phyloP scores from a whole-genome alignment of 2,797 vertebrate species.

The Lepilemur ruficaudatus region DNA sequence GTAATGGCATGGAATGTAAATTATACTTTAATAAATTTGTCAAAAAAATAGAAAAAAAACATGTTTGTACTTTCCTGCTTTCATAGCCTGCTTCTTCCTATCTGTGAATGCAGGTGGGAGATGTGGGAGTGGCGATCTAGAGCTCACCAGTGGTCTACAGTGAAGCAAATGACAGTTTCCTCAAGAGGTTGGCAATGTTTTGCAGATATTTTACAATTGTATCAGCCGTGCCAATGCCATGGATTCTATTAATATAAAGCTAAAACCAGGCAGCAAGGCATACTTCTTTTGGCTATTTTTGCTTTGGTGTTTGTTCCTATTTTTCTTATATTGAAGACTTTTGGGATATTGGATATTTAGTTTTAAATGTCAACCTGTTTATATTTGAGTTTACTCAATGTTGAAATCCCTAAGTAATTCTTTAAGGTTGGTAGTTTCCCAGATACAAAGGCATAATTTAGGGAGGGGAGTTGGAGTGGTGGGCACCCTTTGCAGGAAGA shows the following conservation, averaged over 20 bases:
- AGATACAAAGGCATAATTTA: neutral
- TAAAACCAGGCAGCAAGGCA: neutral
- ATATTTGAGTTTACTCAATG: neutral
- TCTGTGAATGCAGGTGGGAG: neutral
- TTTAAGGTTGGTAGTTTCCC: neutral
- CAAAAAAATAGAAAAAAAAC: neutral
- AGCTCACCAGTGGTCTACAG: neutral
- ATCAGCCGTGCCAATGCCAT: neutral
- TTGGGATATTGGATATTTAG: neutral
- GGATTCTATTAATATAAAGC: neutral
- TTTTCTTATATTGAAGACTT: neutral
- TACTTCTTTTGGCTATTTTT: neutral
- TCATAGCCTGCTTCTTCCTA: neutral
- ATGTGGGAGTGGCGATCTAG: neutral
- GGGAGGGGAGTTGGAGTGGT: no score
- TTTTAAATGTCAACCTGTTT: slow-evolving; percentile 15
- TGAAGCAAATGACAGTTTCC: neutral
- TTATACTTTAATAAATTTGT: no score
- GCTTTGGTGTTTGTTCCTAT: neutral
- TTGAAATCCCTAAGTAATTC: neutral
- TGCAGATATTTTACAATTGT: neutral
- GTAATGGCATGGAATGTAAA: no score
- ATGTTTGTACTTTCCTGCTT: neutral
- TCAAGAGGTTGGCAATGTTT: neutral
- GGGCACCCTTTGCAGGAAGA: neutral